Evolutionary conservation across 2,797 vertebrate genomes (phyloP), one percentile per base, ranked within the genome.

Genomic region (Gephyroberyx darwinii): DNA sequence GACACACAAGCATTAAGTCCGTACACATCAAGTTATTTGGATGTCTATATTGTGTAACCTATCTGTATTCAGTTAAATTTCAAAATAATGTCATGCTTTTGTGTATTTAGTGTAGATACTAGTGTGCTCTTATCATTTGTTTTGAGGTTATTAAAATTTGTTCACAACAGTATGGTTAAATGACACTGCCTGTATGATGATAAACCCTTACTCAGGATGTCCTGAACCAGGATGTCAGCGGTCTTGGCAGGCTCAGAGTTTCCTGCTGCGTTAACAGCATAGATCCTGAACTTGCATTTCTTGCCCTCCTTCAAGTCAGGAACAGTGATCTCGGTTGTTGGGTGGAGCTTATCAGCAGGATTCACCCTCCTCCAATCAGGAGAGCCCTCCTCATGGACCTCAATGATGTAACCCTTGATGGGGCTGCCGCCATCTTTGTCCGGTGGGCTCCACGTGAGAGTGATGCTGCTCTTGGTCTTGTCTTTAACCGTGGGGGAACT

Each of bases 361-460:
- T 96, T 98, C 52, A 96, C 95, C 61, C 89, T 95, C 86, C 93
- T 97, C 98, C 98, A 99, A 14, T 97, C 96, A 35, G 89, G 86
- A 80, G 88, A 93, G 64, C 97, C 98, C 87, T 99, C 97, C 87
- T 98, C 97, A 30, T 99, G 97, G 83, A 96, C 95, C 92, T 99
- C 97, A 69, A 99, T 92, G 81, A 99, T 95, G 87, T 99, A 99
- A 33, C 97, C 98, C 88, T 95, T 98, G 71, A 99, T 85, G 13
- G 96, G 97, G 88, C 95, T 98, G 45, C 96, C 94, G 0, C 98
- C 97, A 65, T 99, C 96, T 92, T 92, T 95, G 69, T 95, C 96
- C 30, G 98, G 98, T 59, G 96, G 95, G 74, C 89, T 95, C 98
- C 98, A 99, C 14, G 77, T 86, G 52, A 99, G 94, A 0, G 94